Base-by-base conservation (phyloP, 2,113 vertebrate species). In the Daboia siamensis region DNA sequence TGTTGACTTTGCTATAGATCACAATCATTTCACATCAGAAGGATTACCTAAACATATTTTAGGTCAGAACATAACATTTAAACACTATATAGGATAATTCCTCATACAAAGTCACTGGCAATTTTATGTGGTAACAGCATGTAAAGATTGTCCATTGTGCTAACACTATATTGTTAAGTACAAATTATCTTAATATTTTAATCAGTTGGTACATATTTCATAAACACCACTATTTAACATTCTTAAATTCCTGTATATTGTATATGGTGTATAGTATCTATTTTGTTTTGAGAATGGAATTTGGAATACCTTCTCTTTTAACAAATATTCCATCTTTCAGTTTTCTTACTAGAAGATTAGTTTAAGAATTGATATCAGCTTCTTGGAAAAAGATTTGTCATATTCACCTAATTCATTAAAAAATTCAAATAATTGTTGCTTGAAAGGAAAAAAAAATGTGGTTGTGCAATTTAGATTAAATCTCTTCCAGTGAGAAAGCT, bases 171-270 rank as follows among this genome's bases (percentile, higher is more conserved):
- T 61, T 24, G 26, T 29, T 39, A 89, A 57, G 88, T 94, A 95
- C 1, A 93, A 94, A 93, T 87, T 91, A 48, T 91, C 87, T 7
- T 33, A 92, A 93, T 80, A 89, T 48, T 90, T 95, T 46, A 12
- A 12, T 0, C 86, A 92, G 90, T 8, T 46, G 12, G 93, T 92
- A 90, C 15, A 84, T 26, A 94, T 91, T 69, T 80, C 4, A 91
- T 24, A 52, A 88, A 69, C 57, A 61, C 9, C 24, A 10, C 24
- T 26, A 61, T 61, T 61, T 61, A 61, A 26, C 7, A 8, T 48
- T 46, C 57, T 64, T 64, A 64, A 29, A 64, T 29, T 64, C 10
- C 44, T 87, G 46, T 87, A 13, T 86, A 52, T 52, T 52, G 46
- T 52, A 87, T 29, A 51, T 51, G 8, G 51, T 29, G 11, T 52